phyloP scores from a whole-genome alignment of 2,888 invertebrate species.

The Polietes domitor region DNA sequence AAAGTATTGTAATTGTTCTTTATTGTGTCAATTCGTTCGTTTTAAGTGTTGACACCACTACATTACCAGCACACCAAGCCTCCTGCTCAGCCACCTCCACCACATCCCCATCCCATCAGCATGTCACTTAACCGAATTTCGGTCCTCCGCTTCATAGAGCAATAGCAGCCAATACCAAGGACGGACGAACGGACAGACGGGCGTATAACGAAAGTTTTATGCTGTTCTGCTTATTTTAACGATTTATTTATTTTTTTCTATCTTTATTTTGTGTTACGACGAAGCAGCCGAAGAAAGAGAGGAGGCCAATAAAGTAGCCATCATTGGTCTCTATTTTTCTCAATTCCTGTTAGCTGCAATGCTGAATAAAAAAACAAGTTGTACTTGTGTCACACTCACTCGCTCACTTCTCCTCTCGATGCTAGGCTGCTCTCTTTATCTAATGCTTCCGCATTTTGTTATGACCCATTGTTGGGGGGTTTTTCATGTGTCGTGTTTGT shows the following conservation, averaged over 20 bases:
- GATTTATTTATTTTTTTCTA: background rate
- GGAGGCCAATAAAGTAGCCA: background rate
- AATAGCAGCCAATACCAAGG: background rate
- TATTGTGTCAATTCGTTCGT: slow-evolving; percentile 5
- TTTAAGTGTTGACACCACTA: background rate
- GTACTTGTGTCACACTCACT: background rate
- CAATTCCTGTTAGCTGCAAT: slow-evolving; percentile 55
- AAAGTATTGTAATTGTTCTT: background rate
- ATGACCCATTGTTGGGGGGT: background rate
- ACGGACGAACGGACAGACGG: no score
- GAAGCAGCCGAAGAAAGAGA: background rate
- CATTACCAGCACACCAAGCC: no score
- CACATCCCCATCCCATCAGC: background rate
- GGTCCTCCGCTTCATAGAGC: background rate
- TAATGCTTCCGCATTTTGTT: slow-evolving; percentile 31
- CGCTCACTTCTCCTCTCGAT: background rate
- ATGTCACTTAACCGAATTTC: background rate
- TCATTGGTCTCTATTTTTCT: slow-evolving; percentile 47
- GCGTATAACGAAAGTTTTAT: background rate
- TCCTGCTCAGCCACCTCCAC: no score
- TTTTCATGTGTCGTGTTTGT: background rate
- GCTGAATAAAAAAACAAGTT: slow-evolving; percentile 62
- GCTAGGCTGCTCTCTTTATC: slow-evolving; percentile 7
- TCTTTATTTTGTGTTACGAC: background rate
- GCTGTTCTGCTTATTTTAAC: background rate